Conservation (phyloP, 1,140 invertebrate genomes). For the Pectinophora gossypiella region DNA sequence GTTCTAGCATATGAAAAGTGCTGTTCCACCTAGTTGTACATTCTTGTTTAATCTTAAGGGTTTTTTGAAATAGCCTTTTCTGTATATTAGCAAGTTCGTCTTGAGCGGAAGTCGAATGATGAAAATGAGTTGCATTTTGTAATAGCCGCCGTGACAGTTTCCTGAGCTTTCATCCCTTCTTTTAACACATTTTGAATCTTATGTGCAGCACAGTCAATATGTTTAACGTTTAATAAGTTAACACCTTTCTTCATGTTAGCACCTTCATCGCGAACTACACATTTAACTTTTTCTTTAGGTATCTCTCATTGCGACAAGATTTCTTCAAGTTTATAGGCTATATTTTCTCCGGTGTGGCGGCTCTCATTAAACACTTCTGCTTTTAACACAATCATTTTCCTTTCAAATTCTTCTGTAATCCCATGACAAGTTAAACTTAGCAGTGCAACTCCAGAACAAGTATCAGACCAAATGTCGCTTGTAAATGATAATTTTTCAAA, state of each 20-base stretch:
- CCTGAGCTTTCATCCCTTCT: constrained; percentile 20
- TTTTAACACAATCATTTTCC: too few relatives aligned
- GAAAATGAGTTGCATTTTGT: too few relatives aligned
- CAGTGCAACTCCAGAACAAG: constrained; percentile 24
- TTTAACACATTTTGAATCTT: constrained; percentile 20
- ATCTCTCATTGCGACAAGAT: too few relatives aligned
- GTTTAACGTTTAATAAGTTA: constrained; percentile 15
- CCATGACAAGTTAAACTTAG: constrained; percentile 31
- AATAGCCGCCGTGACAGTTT: too few relatives aligned
- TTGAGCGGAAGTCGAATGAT: too few relatives aligned
- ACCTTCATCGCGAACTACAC: too few relatives aligned
- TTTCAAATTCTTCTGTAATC: constrained; percentile 24
- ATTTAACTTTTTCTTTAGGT: too few relatives aligned
- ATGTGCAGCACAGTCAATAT: constrained; percentile 19
- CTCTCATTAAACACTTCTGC: constrained; percentile 26
- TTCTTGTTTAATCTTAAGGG: background rate
- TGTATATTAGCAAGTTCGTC: too few relatives aligned
- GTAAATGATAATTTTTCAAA: constrained; percentile 32
- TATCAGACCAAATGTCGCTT: constrained; percentile 28
- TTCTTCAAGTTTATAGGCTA: too few relatives aligned
- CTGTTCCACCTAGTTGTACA: background rate
- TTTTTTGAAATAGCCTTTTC: too few relatives aligned
- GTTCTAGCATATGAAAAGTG: background rate
- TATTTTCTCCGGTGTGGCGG: too few relatives aligned
- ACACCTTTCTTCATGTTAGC: constrained; percentile 32